Evolutionary conservation across 2,797 vertebrate species (phyloP).

Genomic region (Falco columbarius): DNA sequence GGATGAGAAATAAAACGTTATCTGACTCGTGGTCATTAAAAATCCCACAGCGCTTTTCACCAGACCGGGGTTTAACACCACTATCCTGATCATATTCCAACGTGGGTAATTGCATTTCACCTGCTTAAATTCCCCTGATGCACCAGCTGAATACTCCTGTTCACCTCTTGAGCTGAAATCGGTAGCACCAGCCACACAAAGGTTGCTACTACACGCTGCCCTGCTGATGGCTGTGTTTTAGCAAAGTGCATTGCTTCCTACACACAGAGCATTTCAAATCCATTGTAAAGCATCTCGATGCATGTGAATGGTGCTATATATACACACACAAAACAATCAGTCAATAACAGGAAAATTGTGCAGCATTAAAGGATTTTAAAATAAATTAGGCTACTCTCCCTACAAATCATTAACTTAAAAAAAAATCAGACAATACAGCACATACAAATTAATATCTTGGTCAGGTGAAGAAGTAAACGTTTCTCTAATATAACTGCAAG

Average conservation of each 20-base stretch:
- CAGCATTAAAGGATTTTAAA: slow-evolving; percentile 41
- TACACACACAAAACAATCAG: slow-evolving; percentile 38
- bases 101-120: background rate
- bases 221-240: slow-evolving; percentile 23
- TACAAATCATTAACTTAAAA: slow-evolving; percentile 35
- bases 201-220: background rate
- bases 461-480: slow-evolving; percentile 69
- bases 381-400: slow-evolving; percentile 29
- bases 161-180: background rate
- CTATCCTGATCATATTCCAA: background rate
- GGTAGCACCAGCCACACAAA: background rate
- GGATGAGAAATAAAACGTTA: background rate
- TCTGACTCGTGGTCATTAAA: background rate
- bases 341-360: slow-evolving; percentile 26
- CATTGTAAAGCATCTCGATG: background rate
- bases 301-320: background rate
- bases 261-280: background rate
- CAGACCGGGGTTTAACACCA: background rate
- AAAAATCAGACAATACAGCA: slow-evolving; percentile 25
- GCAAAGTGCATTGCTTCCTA: background rate
- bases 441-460: slow-evolving; percentile 76
- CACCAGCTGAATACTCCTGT: background rate
- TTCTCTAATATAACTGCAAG: slow-evolving; percentile 72
- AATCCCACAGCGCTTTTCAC: background rate
- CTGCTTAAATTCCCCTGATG: background rate